Conservation (phyloP, 2,888 invertebrate genomes). For the Rhaphigaster nebulosa region DNA sequence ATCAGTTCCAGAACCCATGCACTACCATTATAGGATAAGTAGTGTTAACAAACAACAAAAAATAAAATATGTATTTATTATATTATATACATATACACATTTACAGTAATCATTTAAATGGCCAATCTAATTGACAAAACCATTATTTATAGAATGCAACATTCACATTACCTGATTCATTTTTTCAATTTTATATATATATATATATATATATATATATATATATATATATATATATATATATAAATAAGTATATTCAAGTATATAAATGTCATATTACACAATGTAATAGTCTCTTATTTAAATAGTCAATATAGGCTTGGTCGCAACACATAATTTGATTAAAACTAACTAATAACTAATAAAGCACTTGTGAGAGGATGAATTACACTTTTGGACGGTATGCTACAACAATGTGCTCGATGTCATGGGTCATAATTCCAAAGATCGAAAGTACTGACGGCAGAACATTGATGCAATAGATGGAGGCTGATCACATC, state of each 20-base stretch:
- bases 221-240: slow-evolving; percentile 51
- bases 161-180: not conserved
- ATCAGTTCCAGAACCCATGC: slow-evolving; percentile 48
- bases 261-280: slow-evolving; percentile 10
- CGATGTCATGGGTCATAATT: slow-evolving; percentile 65
- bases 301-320: slow-evolving; percentile 42
- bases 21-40: slow-evolving; percentile 59
- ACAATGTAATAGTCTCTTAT: not conserved
- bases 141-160: slow-evolving; percentile 36
- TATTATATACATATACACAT: slow-evolving; percentile 29
- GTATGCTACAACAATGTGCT: slow-evolving; percentile 56
- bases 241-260: slow-evolving; percentile 35
- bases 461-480: slow-evolving; percentile 86
- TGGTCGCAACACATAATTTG: slow-evolving; percentile 42
- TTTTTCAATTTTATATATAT: slow-evolving; percentile 45
- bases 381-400: slow-evolving; percentile 62
- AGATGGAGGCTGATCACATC: slow-evolving; percentile 85
- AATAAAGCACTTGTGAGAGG: slow-evolving; percentile 64
- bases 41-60: slow-evolving; percentile 48
- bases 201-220: not conserved
- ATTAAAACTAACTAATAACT: slow-evolving; percentile 58
- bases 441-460: slow-evolving; percentile 84
- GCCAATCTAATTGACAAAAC: slow-evolving; percentile 60
- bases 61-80: slow-evolving; percentile 52
- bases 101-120: slow-evolving; percentile 11